Evolutionary conservation across 1,140 invertebrate genomes (phyloP), one percentile per base, ranked within the genome.

Genomic region (Zaprionus ornatus): DNA sequence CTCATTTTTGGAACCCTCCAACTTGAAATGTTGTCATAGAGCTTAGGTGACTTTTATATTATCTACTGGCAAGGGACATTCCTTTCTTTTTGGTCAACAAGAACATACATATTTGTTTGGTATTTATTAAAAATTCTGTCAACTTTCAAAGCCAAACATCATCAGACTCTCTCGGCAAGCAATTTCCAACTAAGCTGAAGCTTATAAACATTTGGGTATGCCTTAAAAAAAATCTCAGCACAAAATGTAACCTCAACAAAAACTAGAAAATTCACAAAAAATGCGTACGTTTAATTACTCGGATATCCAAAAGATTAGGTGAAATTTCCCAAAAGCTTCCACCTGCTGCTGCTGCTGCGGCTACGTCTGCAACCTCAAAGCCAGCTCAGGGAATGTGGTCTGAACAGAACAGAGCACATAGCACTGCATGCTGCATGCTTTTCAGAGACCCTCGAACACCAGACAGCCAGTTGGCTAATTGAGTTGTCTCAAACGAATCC

Each of bases 381-480:
- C 15, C 15, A 2, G 15, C 15, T n/a, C 13, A 5, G 37, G n/a
- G 15, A 5, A 40, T 40, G 37, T n/a, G 15, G 37, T 6, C 15
- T n/a, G 42, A 5, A n/a, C 12, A 40, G 15, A 40, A 40, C 29
- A 32, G 29, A 15, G 37, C 15, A 40, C 37, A n/a, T 5, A 40
- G 37, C 15, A n/a, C 4, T n/a, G 37, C 37, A 40, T 40, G 37
- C 37, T 15, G 15, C 19, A 54, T n/a, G n/a, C 21, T 23, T 6
- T 27, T 27, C 25, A 27, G 29, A 32, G 29, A 9, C 29, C 9
- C 5, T n/a, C 40, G 17, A 42, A 7, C n/a, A 7, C n/a, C 15
- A 9, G 55, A 15, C 25, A 37, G 15, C 13, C 27, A 25, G 54
- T 56, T 40, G 52, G 64, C 64, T 56, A 66, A 56, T 66, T 57